phyloP scores from a whole-genome alignment of 2,888 invertebrate species.

The Dolichomitus sp. region DNA sequence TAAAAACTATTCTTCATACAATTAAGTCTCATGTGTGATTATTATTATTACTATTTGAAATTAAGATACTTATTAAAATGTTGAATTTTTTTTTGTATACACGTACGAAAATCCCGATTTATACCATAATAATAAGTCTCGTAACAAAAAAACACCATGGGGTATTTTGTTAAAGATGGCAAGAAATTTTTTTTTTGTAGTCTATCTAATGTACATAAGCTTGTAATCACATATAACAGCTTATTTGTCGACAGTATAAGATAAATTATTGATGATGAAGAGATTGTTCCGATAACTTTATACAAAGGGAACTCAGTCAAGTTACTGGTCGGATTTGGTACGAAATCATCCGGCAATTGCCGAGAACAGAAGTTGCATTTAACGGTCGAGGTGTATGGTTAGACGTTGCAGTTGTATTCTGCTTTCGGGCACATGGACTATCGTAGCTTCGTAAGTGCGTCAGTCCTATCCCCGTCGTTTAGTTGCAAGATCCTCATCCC shows the following conservation, averaged over 20 bases:
- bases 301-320: background rate
- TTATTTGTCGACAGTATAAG: background rate
- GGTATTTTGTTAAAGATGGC: too few species aligned
- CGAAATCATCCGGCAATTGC: background rate
- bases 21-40: too few species aligned
- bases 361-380: conserved; percentile 20
- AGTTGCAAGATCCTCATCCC: conserved; percentile 20
- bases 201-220: too few species aligned
- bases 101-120: too few species aligned
- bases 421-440: conserved; percentile 6
- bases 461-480: conserved; percentile 11
- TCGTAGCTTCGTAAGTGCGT: background rate
- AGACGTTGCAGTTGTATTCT: conserved; percentile 7
- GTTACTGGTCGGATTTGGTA: background rate
- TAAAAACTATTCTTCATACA: too few species aligned
- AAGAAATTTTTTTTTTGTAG: too few species aligned
- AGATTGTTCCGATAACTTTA: background rate
- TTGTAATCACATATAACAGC: background rate
- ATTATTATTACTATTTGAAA: too few species aligned
- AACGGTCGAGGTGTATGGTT: conserved; percentile 12
- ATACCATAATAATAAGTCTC: too few species aligned
- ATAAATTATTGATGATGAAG: background rate
- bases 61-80: too few species aligned
- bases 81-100: too few species aligned
- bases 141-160: too few species aligned